Evolutionary conservation across 1,140 invertebrate genomes (phyloP).

Genomic region (Himalopsyche phryganea): DNA sequence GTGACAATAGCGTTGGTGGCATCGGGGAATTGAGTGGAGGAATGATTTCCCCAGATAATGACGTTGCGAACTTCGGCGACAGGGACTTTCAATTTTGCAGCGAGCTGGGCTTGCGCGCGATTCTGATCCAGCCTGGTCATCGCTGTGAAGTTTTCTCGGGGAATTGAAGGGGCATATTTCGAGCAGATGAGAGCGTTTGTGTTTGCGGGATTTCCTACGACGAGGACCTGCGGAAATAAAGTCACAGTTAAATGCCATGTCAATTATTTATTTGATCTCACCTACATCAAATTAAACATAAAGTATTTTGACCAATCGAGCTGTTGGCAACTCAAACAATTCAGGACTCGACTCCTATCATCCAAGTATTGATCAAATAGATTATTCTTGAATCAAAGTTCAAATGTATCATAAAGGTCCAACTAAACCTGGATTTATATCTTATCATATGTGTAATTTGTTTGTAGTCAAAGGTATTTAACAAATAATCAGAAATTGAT

Average conservation of each 20-base stretch:
- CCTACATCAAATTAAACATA: too few species aligned
- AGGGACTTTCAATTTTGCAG: constrained; percentile 62
- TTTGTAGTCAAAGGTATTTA: neutral
- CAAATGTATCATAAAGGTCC: too few species aligned
- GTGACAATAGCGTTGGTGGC: constrained; percentile 77
- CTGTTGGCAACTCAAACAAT: too few species aligned
- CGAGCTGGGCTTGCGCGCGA: constrained; percentile 82
- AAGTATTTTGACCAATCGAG: too few species aligned
- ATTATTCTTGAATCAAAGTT: too few species aligned
- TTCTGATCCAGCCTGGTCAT: constrained; percentile 99
- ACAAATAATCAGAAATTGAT: too few species aligned
- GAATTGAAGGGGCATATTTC: constrained; percentile 96
- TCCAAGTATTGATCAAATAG: too few species aligned
- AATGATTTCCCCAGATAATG: constrained; percentile 99
- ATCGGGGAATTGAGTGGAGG: constrained; percentile 98
- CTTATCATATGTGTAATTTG: neutral
- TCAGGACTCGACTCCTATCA: too few species aligned
- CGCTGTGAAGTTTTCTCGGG: constrained; percentile 94
- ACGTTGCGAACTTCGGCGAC: constrained; percentile 82
- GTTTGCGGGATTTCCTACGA: constrained; percentile 99
- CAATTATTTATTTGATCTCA: too few species aligned
- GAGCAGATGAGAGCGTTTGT: constrained; percentile 97
- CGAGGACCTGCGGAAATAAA: constrained; percentile 54
- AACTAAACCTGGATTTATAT: neutral
- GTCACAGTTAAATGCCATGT: neutral